Evolutionary conservation across 2,113 vertebrate genomes (phyloP), one percentile per base, ranked within the genome.

Genomic region (Paratilapia polleni): DNA sequence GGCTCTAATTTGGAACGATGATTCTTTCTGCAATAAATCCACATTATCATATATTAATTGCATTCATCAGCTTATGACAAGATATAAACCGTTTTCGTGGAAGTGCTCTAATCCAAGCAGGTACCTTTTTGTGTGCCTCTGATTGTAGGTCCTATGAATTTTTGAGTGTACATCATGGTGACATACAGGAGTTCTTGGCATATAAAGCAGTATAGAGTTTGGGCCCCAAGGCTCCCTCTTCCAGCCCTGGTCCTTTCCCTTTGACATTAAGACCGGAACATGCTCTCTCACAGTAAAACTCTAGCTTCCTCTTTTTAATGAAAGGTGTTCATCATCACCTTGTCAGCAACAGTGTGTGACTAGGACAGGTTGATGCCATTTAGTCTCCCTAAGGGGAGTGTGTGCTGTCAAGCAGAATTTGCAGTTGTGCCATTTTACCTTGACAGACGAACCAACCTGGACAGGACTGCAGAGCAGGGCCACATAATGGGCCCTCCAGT

Each of bases 311-410:
- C 82, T 81, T 92, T 91, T 93, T 94, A 91, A 94, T 94, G 94
- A 95, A 94, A 96, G 90, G 89, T 93, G 93, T 94, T 95, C 92
- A 93, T 95, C 94, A 94, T 94, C 93, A 88, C 91, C 91, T 93
- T 94, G 94, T 95, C 94, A 92, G 90, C 87, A 93, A 83, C 89
- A 88, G 87, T 93, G 89, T 87, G 88, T 68, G 91, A 82, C 84
- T 63, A 91, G 73, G 88, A 94, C 91, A 91, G 88, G 87, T 92
- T 87, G 90, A 88, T 68, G 86, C 92, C 93, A 93, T 91, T 94
- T 94, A 93, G 80, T 85, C 60, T 82, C 91, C 92, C 93, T 58
- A 36, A 82, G 89, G 88, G 91, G 62, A 88, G 64, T 78, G 54
- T 80, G 41, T 34, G 64, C 87, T 92, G 89, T 95, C 93, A 85